Evolutionary conservation across 2,797 vertebrate genomes (phyloP), one percentile per base, ranked within the genome.

Genomic region (Distichodus sexfasciatus): DNA sequence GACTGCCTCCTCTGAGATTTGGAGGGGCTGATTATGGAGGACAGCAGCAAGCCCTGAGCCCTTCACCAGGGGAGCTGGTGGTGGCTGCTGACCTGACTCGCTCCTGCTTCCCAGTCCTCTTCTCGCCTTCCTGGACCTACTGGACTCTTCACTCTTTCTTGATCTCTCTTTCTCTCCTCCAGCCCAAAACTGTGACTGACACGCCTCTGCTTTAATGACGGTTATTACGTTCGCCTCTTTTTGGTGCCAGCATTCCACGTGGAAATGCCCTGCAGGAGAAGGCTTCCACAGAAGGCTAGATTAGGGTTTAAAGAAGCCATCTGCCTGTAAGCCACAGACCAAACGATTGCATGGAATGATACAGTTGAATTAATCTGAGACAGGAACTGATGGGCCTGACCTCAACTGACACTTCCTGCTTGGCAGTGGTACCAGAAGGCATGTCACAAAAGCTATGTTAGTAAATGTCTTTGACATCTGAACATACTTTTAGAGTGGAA

Each of bases 1-100:
- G 65, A 15, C 62, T 44, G 71, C 62, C 76, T 64, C 72, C 66
- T 80, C 58, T 71, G 71, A 71, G 64, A 28, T 14, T n/a, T 3
- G 64, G 65, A 24, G 40, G 11, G 28, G 41, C 29, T 66, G 69
- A 75, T 75, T 81, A 69, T 55, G 31, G 66, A 65, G 55, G 40
- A 59, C 36, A 50, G n/a, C 53, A 63, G 57, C 48, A 28, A 66
- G 41, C 61, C 41, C 17, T 31, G 54, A 51, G 43, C 53, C 46
- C 38, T 24, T 7, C 48, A 47, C 41, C n/a, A n/a, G 31, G 31
- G 17, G 31, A 51, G 31, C 29, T 44, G 14, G 17, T n/a, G n/a
- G n/a, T n/a, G n/a, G n/a, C n/a, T n/a, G n/a, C 23, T 28, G 48
- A 23, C 59, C 68, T 38, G 63, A 14, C 44, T 24, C 15, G 8